Evolutionary conservation across 2,113 vertebrate species (phyloP).

Genomic region (Eublepharis macularius): DNA sequence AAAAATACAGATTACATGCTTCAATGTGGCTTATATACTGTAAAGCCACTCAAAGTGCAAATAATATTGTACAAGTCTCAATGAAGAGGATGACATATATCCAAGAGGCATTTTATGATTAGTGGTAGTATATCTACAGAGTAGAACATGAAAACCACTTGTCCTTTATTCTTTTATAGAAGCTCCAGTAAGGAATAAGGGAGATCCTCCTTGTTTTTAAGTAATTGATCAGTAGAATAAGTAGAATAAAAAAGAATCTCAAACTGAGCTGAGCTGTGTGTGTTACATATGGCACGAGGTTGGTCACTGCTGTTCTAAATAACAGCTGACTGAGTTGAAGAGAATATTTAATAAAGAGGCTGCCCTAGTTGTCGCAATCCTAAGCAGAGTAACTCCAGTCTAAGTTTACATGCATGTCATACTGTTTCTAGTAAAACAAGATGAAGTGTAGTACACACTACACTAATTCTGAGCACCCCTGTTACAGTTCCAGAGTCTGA

Average conservation of each 20-base stretch:
- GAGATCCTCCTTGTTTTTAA: background rate
- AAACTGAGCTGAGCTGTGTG: background rate
- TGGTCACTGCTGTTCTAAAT: no score
- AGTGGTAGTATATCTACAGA: background rate
- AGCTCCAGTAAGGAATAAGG: background rate
- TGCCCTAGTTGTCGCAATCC: background rate
- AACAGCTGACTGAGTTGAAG: no score
- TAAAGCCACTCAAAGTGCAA: background rate
- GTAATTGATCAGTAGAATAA: background rate
- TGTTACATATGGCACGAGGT: no score
- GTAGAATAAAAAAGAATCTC: background rate
- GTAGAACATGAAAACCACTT: background rate
- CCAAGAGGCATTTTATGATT: background rate
- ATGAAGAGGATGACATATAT: background rate
- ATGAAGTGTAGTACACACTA: no score
- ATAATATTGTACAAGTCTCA: background rate
- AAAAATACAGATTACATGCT: background rate
- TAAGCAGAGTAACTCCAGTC: no score
- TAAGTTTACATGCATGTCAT: no score
- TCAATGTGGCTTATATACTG: background rate
- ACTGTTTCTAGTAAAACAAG: no score
- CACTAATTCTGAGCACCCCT: no score
- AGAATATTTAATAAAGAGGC: no score
- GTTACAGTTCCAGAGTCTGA: no score
- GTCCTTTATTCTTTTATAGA: background rate